These are phyloP conservation scores for Agrotis segetum DNA, from an alignment of 2,888 invertebrate species.

Conservation along the genomic window DNA sequence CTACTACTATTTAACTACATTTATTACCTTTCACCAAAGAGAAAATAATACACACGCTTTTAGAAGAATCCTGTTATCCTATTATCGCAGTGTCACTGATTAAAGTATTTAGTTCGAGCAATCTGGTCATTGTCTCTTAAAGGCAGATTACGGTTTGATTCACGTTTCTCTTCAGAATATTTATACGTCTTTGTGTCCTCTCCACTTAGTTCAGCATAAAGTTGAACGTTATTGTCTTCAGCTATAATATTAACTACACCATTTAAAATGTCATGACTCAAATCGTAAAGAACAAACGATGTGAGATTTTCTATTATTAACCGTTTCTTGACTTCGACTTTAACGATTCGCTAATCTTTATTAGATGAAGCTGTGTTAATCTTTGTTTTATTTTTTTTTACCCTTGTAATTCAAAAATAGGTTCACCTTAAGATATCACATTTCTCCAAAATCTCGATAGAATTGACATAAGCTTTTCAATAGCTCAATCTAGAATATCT, in stretches of 20 bases:
- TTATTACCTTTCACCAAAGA: background rate
- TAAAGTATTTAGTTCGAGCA: too few relatives aligned
- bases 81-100: too few relatives aligned
- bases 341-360: slow-evolving; percentile 40
- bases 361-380: slow-evolving; percentile 28
- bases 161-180: background rate
- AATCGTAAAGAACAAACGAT: slow-evolving; percentile 32
- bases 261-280: slow-evolving; percentile 10
- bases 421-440: background rate
- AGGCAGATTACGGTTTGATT: background rate
- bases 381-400: slow-evolving; percentile 28
- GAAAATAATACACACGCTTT: too few relatives aligned
- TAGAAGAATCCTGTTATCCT: too few relatives aligned
- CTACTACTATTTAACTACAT: too few relatives aligned
- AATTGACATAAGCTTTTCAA: too few relatives aligned
- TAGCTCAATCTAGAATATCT: too few relatives aligned
- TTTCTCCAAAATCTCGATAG: too few relatives aligned
- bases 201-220: background rate
- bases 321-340: slow-evolving; percentile 25
- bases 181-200: background rate
- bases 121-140: too few relatives aligned
- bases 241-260: slow-evolving; percentile 2
- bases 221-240: background rate
- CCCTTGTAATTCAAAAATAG: slow-evolving; percentile 5
- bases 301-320: slow-evolving; percentile 24